Conservation (phyloP, 2,797 vertebrate genomes). For the Gila robusta region DNA sequence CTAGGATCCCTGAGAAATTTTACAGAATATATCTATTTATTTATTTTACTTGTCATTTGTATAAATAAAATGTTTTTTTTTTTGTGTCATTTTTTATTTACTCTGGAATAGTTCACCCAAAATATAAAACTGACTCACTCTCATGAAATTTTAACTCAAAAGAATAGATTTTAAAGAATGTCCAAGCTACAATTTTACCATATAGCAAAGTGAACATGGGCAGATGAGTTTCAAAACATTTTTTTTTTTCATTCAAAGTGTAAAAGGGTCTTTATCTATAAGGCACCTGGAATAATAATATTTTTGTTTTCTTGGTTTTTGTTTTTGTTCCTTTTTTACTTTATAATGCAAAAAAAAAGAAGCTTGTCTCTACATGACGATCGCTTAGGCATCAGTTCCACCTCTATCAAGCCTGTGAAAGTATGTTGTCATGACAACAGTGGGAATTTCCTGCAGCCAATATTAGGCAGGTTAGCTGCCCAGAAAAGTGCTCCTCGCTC, state of each 20-base stretch:
- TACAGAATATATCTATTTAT: neutral
- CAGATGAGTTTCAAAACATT: neutral
- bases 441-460: conserved; percentile 71
- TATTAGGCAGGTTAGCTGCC: conserved; percentile 53
- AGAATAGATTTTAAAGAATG: neutral
- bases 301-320: neutral
- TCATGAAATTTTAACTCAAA: neutral
- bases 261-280: neutral
- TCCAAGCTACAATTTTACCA: neutral
- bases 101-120: neutral
- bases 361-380: neutral
- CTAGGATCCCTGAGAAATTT: neutral
- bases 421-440: conserved; percentile 78
- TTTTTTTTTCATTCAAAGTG: too few relatives aligned
- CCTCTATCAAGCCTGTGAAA: conserved; percentile 72
- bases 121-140: neutral
- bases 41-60: neutral
- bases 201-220: neutral
- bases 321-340: neutral
- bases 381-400: conserved; percentile 63
- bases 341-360: neutral
- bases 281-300: neutral
- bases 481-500: conserved; percentile 3
- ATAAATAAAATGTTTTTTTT: neutral
- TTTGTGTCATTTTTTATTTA: neutral